A percentile compares a stretch with the other conserved stretches of the same genome.
Conservation (phyloP, 2,113 vertebrate genomes). For the Tachuris rubrigastra region DNA sequence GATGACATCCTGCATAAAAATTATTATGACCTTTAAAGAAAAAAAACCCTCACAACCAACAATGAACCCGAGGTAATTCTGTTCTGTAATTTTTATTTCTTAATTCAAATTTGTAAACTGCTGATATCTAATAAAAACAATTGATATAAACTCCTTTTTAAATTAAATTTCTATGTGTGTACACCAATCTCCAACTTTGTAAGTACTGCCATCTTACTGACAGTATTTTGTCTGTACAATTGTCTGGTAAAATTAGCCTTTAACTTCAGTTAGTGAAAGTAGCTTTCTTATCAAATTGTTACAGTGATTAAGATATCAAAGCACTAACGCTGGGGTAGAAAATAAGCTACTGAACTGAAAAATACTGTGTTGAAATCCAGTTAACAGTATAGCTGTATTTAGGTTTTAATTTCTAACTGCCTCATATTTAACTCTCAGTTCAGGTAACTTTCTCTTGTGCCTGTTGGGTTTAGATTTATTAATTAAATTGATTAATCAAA, state of each 20-base stretch:
- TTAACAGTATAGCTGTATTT: not conserved
- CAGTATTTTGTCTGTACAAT: not conserved
- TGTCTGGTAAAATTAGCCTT: not conserved
- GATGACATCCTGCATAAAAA: constrained; percentile 41
- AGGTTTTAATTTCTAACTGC: not conserved
- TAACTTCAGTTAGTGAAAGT: not conserved
- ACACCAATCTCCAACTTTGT: not conserved
- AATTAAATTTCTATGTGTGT: not conserved
- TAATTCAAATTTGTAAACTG: constrained; percentile 60
- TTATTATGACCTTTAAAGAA: not conserved
- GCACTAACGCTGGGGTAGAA: not conserved
- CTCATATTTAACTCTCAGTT: not conserved
- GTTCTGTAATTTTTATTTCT: constrained; percentile 65
- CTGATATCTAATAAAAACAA: constrained; percentile 60
- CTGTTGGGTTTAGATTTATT: not conserved
- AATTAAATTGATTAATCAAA: not conserved
- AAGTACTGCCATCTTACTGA: not conserved
- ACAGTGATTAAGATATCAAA: not conserved
- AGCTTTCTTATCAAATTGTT: not conserved
- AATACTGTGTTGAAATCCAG: not conserved
- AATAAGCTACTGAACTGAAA: not conserved
- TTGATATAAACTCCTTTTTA: constrained; percentile 6
- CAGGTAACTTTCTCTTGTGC: not conserved
- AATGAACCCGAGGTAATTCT: constrained; percentile 28
- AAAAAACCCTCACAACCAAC: not conserved